Conservation (phyloP, 2,888 invertebrate genomes). For the Desoria tigrina region DNA sequence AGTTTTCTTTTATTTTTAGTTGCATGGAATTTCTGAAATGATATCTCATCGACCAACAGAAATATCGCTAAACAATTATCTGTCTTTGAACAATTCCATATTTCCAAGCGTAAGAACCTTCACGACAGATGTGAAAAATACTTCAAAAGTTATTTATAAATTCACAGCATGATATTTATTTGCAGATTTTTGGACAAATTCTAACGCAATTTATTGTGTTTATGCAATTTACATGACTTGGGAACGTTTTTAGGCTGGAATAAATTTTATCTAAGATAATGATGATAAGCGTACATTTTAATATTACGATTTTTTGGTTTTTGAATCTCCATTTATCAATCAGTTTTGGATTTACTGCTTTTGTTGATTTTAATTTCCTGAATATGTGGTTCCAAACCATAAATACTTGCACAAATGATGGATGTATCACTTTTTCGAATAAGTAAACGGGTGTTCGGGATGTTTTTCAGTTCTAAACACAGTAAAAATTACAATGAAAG, state of each 20-base stretch:
- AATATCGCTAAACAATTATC: background rate
- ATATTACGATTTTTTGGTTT: too few relatives aligned
- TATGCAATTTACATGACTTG: conserved; percentile 1
- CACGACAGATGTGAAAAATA: background rate
- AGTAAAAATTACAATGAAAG: too few relatives aligned
- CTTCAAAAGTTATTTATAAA: background rate
- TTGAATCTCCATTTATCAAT: too few relatives aligned
- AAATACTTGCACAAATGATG: too few relatives aligned
- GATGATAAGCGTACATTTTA: too few relatives aligned
- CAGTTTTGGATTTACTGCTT: too few relatives aligned
- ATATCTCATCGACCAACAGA: background rate
- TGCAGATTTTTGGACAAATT: background rate
- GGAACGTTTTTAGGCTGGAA: too few relatives aligned
- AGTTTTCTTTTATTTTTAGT: background rate
- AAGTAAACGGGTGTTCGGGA: conserved; percentile 30
- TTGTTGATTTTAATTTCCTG: too few relatives aligned
- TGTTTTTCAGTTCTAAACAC: conserved; percentile 22
- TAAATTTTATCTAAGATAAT: too few relatives aligned
- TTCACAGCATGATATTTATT: background rate
- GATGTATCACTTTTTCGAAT: too few relatives aligned
- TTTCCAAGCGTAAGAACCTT: background rate
- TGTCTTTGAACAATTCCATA: background rate
- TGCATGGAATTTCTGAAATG: background rate
- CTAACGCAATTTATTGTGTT: background rate
- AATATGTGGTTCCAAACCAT: too few relatives aligned